These are phyloP conservation scores for Timandra comae DNA, from an alignment of 2,888 invertebrate species.

Conservation along the genomic window DNA sequence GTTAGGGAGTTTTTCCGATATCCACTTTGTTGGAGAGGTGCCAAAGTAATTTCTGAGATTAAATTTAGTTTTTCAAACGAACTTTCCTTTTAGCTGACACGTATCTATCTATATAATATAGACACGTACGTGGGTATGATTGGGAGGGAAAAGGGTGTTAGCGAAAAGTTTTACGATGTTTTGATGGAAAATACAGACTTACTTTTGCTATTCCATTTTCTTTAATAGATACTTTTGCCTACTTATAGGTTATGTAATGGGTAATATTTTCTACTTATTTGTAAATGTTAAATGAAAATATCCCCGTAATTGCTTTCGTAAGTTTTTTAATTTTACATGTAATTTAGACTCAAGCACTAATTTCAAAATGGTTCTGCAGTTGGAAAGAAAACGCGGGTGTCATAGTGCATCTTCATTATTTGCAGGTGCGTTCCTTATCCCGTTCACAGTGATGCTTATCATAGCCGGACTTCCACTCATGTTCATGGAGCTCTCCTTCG, in stretches of 20 bases:
- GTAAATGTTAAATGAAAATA: no score
- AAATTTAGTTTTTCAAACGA: conserved; percentile 8
- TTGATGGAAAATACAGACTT: neutral
- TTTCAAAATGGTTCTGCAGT: no score
- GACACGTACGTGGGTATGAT: neutral
- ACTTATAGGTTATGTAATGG: no score
- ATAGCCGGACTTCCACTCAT: conserved; percentile 88
- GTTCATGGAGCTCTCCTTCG: conserved; percentile 91
- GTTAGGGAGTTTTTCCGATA: neutral
- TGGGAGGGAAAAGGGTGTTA: conserved; percentile 10
- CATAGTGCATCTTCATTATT: conserved; percentile 18
- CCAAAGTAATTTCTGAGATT: conserved; percentile 11
- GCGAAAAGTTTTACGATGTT: conserved; percentile 4
- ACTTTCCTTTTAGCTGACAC: conserved; percentile 19
- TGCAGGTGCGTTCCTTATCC: conserved; percentile 88
- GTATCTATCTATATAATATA: conserved; percentile 3
- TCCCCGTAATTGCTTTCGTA: no score
- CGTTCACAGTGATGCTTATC: conserved; percentile 87
- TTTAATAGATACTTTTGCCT: no score
- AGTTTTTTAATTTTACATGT: no score
- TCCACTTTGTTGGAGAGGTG: conserved; percentile 3
- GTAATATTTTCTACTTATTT: no score
- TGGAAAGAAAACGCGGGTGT: conserved; percentile 1
- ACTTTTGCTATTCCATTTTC: neutral
- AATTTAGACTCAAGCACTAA: no score